These are phyloP conservation scores for Gryon sp. DNA, from an alignment of 1,140 invertebrate species.

Conservation along the genomic window DNA sequence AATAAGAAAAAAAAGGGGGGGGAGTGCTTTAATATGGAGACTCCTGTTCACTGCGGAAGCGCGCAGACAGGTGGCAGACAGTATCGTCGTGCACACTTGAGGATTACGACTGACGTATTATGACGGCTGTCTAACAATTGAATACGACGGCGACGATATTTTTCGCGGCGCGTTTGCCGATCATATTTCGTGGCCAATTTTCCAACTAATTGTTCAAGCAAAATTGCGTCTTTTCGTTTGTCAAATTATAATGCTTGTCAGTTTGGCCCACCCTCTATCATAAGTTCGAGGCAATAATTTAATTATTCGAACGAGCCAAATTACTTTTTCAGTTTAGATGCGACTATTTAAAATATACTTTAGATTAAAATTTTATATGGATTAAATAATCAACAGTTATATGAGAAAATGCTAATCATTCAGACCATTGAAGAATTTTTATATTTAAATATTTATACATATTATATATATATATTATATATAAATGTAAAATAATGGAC, in stretches of 20 bases:
- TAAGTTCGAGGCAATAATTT: slow-evolving; percentile 28
- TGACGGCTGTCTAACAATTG: slow-evolving; percentile 56
- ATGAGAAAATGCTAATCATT: no score
- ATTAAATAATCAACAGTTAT: no score
- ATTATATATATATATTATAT: no score
- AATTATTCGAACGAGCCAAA: slow-evolving; percentile 28
- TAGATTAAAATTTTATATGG: no score
- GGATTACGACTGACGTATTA: slow-evolving; percentile 56
- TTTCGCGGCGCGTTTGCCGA: slow-evolving; percentile 37
- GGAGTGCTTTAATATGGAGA: background rate
- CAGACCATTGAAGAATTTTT: no score
- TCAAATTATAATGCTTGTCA: slow-evolving; percentile 48
- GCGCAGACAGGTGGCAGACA: slow-evolving; percentile 56
- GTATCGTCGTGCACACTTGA: slow-evolving; percentile 47
- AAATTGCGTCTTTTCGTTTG: slow-evolving; percentile 59
- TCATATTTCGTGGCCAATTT: slow-evolving; percentile 47
- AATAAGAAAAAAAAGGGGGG: background rate
- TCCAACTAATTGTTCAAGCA: slow-evolving; percentile 46
- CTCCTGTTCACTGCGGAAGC: slow-evolving; percentile 5
- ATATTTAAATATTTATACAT: no score
- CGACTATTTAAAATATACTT: background rate
- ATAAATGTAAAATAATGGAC: no score
- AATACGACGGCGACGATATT: slow-evolving; percentile 45
- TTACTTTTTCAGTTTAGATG: slow-evolving; percentile 10
- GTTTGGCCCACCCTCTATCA: slow-evolving; percentile 22